Evolutionary conservation across 2,113 vertebrate species (phyloP).

Genomic region (Bungarus multicinctus): DNA sequence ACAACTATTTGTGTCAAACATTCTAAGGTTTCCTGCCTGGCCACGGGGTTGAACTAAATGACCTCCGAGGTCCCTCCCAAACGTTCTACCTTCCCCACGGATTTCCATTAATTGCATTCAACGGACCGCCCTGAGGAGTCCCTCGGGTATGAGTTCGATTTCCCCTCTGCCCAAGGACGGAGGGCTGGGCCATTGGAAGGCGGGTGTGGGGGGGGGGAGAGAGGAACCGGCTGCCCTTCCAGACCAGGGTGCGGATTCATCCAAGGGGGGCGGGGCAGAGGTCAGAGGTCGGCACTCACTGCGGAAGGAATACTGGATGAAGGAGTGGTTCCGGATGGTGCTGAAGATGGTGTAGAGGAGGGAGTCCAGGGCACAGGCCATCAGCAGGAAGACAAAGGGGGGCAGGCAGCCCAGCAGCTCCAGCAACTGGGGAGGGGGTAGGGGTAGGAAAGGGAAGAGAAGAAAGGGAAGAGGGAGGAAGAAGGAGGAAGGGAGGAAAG

Average conservation of each 20-base stretch:
- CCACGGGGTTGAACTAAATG: neutral
- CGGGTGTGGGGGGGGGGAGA: fast-evolving
- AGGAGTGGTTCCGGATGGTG: conserved; percentile 76
- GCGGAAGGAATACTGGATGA: conserved; percentile 76
- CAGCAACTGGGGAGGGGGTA: conserved; percentile 48
- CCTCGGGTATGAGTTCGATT: neutral
- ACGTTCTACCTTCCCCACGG: neutral
- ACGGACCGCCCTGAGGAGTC: fast-evolving
- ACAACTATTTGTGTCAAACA: no score
- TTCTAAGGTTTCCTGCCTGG: no score
- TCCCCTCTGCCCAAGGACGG: neutral
- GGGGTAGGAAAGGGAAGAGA: fast-evolving
- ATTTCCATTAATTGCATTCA: neutral
- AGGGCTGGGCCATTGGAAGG: neutral
- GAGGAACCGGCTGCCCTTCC: neutral
- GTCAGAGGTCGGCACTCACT: conserved; percentile 65
- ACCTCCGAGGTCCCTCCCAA: no score
- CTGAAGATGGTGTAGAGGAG: conserved; percentile 73
- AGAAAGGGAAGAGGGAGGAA: neutral
- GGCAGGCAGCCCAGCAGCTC: conserved; percentile 72
- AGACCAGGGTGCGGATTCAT: neutral
- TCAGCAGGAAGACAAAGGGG: conserved; percentile 62
- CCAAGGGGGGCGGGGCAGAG: neutral
- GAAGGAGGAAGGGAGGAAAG: neutral
- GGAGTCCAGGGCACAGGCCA: conserved; percentile 72